These are phyloP conservation scores for Serripes groenlandicus DNA, from an alignment of 2,888 invertebrate species.

Conservation along the genomic window DNA sequence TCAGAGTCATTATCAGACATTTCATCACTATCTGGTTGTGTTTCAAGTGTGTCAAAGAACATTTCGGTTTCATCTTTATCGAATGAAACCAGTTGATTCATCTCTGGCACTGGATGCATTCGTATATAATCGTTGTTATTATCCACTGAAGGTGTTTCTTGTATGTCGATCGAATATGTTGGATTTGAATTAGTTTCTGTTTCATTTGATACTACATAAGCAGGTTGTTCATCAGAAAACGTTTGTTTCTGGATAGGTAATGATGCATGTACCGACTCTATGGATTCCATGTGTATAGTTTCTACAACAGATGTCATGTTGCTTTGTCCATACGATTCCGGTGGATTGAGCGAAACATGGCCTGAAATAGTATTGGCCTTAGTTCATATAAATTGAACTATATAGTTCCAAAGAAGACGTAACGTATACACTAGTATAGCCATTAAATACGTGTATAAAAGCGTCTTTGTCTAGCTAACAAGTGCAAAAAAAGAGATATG, in stretches of 20 bases:
- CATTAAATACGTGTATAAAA: too few relatives aligned
- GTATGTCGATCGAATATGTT: too few relatives aligned
- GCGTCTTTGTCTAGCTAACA: constrained; percentile 4
- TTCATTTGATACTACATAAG: background rate
- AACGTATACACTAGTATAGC: too few relatives aligned
- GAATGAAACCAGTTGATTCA: constrained; percentile 18
- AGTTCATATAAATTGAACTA: background rate
- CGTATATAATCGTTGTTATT: background rate
- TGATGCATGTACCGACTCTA: background rate
- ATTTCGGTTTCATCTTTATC: background rate
- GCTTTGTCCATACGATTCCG: background rate
- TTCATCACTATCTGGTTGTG: too few relatives aligned
- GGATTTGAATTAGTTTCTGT: too few relatives aligned
- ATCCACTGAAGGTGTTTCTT: background rate
- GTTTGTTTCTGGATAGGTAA: too few relatives aligned
- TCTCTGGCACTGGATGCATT: constrained; percentile 24
- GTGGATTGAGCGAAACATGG: too few relatives aligned
- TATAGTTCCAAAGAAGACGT: too few relatives aligned
- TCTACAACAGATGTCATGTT: background rate
- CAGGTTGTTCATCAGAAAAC: background rate
- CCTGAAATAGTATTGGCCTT: constrained; percentile 14
- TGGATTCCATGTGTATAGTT: background rate
- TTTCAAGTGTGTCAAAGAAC: too few relatives aligned
- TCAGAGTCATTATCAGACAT: too few relatives aligned
- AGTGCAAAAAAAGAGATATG: background rate